Conservation (phyloP, 2,888 invertebrate genomes). For the Sabellastarte sp. region DNA sequence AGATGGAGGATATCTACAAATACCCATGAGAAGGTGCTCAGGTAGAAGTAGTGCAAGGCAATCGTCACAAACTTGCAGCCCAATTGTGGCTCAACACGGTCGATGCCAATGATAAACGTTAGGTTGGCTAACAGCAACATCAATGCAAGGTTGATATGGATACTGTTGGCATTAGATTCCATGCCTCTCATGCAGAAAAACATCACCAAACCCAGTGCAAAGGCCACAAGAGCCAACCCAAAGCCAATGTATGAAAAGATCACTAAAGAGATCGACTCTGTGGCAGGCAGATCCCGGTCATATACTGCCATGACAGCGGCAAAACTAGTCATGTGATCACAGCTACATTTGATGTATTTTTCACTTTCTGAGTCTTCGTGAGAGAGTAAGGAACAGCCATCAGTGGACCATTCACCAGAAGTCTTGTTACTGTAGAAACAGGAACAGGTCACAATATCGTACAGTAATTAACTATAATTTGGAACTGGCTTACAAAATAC, state of each 20-base stretch:
- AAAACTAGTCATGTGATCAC: slow-evolving; percentile 86
- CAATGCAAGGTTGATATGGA: slow-evolving; percentile 89
- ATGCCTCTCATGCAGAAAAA: slow-evolving; percentile 69
- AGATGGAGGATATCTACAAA: slow-evolving; percentile 89
- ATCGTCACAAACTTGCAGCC: slow-evolving; percentile 87
- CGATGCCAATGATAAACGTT: slow-evolving; percentile 78
- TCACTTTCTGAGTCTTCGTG: slow-evolving; percentile 41
- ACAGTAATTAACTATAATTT: no score
- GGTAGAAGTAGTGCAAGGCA: slow-evolving; percentile 88
- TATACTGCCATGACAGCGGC: slow-evolving; percentile 85
- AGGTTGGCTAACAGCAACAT: slow-evolving; percentile 84
- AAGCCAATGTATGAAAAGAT: slow-evolving; percentile 81
- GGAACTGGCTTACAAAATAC: no score
- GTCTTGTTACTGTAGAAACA: no score
- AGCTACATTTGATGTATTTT: slow-evolving; percentile 71
- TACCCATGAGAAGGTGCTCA: slow-evolving; percentile 87
- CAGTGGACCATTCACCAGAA: slow-evolving; percentile 90
- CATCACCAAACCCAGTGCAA: slow-evolving; percentile 77
- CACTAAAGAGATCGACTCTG: slow-evolving; percentile 7
- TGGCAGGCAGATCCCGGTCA: slow-evolving; percentile 68
- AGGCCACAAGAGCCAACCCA: slow-evolving; percentile 76
- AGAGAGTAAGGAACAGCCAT: slow-evolving; percentile 80
- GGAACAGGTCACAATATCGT: no score
- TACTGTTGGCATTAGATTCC: slow-evolving; percentile 79
- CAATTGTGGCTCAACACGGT: slow-evolving; percentile 79